Percentiles rank a stretch among this genome's conserved stretches.
phyloP scores from a whole-genome alignment of 2,113 vertebrate species.

The Balaeniceps rex region DNA sequence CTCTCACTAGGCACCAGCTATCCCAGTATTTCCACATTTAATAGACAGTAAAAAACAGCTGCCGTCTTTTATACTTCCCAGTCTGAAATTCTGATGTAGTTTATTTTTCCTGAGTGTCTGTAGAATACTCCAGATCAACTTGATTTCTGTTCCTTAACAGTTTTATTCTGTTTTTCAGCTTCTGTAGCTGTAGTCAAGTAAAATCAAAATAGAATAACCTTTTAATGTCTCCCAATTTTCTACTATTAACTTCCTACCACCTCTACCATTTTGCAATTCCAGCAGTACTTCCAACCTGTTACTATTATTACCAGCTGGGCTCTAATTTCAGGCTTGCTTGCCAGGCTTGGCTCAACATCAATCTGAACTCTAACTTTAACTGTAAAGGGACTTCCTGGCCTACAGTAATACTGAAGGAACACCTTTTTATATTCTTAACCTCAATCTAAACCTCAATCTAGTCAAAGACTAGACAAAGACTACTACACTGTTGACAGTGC shows the following conservation, averaged over 20 bases:
- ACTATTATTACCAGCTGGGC: not conserved
- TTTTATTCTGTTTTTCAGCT: not conserved
- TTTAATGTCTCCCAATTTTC: not conserved
- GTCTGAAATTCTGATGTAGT: not conserved
- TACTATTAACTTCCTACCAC: not conserved
- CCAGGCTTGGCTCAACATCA: not conserved
- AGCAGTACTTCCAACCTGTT: not conserved
- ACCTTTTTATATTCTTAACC: not conserved
- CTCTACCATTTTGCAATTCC: not conserved
- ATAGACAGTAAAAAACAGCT: not conserved
- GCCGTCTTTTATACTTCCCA: not conserved
- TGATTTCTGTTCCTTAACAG: not conserved
- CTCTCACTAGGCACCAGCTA: not conserved
- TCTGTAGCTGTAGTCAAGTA: not conserved
- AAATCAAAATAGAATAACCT: not conserved
- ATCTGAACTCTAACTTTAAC: not conserved
- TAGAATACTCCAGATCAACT: not conserved
- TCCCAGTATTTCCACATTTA: not conserved
- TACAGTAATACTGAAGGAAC: not conserved
- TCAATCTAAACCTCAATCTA: not conserved
- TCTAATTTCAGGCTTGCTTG: constrained; percentile 12
- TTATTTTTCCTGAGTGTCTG: not conserved
- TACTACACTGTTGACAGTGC: not conserved
- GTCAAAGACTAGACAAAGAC: not conserved
- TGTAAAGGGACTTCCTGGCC: not conserved